Percentiles rank a stretch among this genome's conserved stretches.
Conservation (phyloP, 2,113 vertebrate genomes). For the Rana temporaria region DNA sequence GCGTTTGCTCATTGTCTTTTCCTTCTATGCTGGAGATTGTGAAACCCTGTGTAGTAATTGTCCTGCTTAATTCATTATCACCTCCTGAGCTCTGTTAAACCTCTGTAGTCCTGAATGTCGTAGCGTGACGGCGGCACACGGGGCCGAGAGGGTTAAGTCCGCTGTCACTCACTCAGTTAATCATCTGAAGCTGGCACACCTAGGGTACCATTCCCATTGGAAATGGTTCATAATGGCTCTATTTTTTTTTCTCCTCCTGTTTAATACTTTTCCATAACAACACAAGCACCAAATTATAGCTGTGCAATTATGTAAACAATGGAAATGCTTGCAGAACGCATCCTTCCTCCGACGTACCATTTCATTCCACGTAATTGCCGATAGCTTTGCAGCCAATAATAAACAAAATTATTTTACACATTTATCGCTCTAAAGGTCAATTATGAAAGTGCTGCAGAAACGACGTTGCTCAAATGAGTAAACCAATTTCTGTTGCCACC, state of each 20-base stretch:
- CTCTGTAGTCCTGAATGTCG: neutral
- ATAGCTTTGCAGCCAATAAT: constrained; percentile 92
- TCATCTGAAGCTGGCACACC: constrained; percentile 64
- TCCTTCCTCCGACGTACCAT: constrained; percentile 85
- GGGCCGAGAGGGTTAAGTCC: constrained; percentile 22
- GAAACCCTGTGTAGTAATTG: constrained; percentile 17
- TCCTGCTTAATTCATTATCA: constrained; percentile 20
- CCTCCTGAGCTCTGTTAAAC: constrained; percentile 21
- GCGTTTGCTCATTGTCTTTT: neutral
- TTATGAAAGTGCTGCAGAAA: constrained; percentile 87
- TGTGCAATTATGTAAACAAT: constrained; percentile 93
- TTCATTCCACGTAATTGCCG: constrained; percentile 95
- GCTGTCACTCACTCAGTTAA: constrained; percentile 66
- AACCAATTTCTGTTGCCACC: constrained; percentile 83
- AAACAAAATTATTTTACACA: constrained; percentile 93
- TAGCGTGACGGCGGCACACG: neutral
- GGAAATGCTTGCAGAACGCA: constrained; percentile 90
- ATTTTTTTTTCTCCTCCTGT: constrained; percentile 66
- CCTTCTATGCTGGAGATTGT: neutral
- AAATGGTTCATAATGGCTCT: constrained; percentile 74
- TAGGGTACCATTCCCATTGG: constrained; percentile 64
- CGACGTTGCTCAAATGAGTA: constrained; percentile 73
- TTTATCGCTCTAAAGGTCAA: constrained; percentile 93
- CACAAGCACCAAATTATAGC: constrained; percentile 82
- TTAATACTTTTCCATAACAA: constrained; percentile 77